phyloP scores from a whole-genome alignment of 2,797 vertebrate genomes.

The Aratinga solstitialis region DNA sequence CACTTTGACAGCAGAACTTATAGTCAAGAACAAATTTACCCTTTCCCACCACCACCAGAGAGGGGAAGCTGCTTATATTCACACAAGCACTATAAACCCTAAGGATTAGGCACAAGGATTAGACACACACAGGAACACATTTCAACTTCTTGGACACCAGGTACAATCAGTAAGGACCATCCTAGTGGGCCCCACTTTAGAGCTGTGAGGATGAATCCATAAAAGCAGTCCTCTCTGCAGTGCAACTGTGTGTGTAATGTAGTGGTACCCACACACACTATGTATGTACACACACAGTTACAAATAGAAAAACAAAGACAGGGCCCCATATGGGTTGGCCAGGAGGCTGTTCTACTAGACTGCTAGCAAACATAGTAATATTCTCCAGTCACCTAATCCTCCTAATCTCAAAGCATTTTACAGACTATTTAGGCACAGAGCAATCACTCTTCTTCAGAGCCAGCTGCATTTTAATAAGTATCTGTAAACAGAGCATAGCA shows the following conservation, averaged over 20 bases:
- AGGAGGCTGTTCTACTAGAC: background rate
- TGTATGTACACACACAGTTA: background rate
- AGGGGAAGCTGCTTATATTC: background rate
- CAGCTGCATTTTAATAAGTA: conserved; percentile 9
- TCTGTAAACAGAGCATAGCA: conserved; percentile 8
- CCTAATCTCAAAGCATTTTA: conserved; percentile 27
- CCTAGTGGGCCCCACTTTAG: background rate
- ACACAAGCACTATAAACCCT: background rate
- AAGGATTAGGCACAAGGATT: background rate
- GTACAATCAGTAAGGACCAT: background rate
- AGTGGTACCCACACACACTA: background rate
- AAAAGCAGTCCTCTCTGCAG: background rate
- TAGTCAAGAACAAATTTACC: background rate
- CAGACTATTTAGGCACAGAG: background rate
- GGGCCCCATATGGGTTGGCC: background rate
- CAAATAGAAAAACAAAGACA: conserved; percentile 7
- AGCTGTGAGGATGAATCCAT: background rate
- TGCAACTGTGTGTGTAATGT: background rate
- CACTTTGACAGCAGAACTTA: background rate
- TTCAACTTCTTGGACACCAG: background rate
- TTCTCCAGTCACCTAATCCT: conserved; percentile 19
- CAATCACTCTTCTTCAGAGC: background rate
- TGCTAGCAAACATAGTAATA: background rate
- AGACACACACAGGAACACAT: background rate
- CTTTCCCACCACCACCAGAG: background rate